Conservation (phyloP, 2,888 invertebrate genomes). For the Arenicola marina region DNA sequence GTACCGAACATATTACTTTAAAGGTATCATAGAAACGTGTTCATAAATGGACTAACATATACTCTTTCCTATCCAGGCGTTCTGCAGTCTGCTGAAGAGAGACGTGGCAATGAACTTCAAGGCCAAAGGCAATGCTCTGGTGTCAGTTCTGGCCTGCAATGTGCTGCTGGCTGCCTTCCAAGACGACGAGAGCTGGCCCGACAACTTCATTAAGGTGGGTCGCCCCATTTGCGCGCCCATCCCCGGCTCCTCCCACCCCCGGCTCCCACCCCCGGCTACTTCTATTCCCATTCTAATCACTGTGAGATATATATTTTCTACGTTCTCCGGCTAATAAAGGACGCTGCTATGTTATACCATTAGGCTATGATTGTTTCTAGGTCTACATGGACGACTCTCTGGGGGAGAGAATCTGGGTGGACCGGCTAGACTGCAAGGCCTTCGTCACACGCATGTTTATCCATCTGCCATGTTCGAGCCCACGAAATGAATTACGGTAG, state of each 20-base stretch:
- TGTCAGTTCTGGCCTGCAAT: constrained; percentile 83
- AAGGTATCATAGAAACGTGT: no score
- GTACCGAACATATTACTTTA: no score
- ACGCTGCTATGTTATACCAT: background rate
- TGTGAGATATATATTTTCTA: no score
- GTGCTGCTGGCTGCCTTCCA: constrained; percentile 76
- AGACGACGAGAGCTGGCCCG: constrained; percentile 88
- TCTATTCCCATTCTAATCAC: background rate
- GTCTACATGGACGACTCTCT: constrained; percentile 93
- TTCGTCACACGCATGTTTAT: constrained; percentile 73
- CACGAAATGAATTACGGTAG: no score
- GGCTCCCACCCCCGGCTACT: no score
- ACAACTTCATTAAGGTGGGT: constrained; percentile 84
- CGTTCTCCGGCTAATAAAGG: no score
- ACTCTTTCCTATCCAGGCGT: constrained; percentile 65
- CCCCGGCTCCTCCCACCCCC: no score
- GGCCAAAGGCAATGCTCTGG: constrained; percentile 78
- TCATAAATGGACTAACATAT: background rate
- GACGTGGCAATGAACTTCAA: constrained; percentile 71
- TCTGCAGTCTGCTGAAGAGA: constrained; percentile 80
- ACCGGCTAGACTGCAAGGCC: constrained; percentile 85
- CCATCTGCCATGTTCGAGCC: no score
- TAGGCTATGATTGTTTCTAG: constrained; percentile 61
- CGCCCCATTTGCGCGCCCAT: no score
- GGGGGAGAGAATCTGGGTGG: constrained; percentile 92